A percentile compares a stretch with the other conserved stretches of the same genome.
Conservation (phyloP, 2,888 invertebrate genomes). For the Quadriops clusia region DNA sequence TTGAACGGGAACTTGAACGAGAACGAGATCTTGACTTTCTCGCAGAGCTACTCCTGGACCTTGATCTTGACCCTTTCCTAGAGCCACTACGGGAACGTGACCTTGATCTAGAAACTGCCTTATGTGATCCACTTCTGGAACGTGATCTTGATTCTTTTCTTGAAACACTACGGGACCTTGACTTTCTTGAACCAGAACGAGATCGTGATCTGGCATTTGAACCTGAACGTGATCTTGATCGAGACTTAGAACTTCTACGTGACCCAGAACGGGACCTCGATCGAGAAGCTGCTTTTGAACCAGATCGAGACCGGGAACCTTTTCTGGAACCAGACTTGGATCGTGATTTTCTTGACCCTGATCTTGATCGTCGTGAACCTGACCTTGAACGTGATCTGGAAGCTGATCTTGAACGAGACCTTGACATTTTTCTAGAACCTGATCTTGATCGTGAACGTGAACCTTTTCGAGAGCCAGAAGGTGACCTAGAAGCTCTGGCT, state of each 20-base stretch:
- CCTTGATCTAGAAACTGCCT: constrained; percentile 8
- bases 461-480: constrained; percentile 13
- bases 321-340: constrained; percentile 24
- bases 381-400: constrained; percentile 21
- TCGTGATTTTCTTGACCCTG: constrained; percentile 25
- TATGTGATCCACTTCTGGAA: too few species aligned
- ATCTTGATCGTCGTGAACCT: constrained; percentile 21
- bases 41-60: constrained; percentile 20
- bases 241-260: constrained; percentile 14
- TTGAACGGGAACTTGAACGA: constrained; percentile 4
- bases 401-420: constrained; percentile 27
- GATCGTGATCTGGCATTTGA: constrained; percentile 6
- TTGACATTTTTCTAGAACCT: constrained; percentile 19
- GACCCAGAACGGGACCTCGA: constrained; percentile 21
- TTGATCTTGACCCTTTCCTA: constrained; percentile 7
- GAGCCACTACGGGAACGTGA: constrained; percentile 10
- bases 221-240: constrained; percentile 20
- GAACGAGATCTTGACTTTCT: constrained; percentile 19
- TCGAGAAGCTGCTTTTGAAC: constrained; percentile 23
- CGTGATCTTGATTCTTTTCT: too few species aligned
- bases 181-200: constrained; percentile 11
- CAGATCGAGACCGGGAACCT: constrained; percentile 24
- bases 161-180: constrained; percentile 19
- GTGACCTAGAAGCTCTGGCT: constrained; percentile 23
- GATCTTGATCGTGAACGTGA: constrained; percentile 24